Evolutionary conservation across 1,140 invertebrate species (phyloP).

Genomic region (Drosophila mauritiana): DNA sequence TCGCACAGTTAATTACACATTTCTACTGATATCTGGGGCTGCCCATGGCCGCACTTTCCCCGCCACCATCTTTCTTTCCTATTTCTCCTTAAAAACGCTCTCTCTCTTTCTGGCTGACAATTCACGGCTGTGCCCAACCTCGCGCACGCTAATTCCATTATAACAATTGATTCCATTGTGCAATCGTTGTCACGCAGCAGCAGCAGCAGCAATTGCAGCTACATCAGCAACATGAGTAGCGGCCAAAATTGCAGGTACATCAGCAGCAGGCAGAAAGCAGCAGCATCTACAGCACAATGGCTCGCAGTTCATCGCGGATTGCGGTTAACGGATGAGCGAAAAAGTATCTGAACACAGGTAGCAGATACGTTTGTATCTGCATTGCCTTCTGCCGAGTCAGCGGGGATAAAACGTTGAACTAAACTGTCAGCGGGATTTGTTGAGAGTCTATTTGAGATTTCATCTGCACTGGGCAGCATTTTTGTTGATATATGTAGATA

Average conservation of each 20-base stretch:
- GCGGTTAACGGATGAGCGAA: constrained; percentile 63
- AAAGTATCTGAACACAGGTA: constrained; percentile 43
- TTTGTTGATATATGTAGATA: background rate
- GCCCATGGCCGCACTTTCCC: constrained; percentile 5
- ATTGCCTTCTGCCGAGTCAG: constrained; percentile 58
- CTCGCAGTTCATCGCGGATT: constrained; percentile 50
- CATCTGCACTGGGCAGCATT: constrained; percentile 29
- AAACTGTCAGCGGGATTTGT: constrained; percentile 14
- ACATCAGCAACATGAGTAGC: constrained; percentile 19
- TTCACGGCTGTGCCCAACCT: constrained; percentile 35
- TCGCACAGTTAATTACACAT: constrained; percentile 55
- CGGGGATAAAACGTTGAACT: constrained; percentile 5
- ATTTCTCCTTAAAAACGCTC: background rate
- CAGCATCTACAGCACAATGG: constrained; percentile 41
- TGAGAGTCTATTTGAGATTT: constrained; percentile 1
- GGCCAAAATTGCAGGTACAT: constrained; percentile 24
- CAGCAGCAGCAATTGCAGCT: constrained; percentile 32
- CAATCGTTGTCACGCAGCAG: constrained; percentile 76
- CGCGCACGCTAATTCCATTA: constrained; percentile 77
- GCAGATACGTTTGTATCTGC: constrained; percentile 53
- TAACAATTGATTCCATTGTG: constrained; percentile 83
- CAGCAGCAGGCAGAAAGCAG: constrained; percentile 1
- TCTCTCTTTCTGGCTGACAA: constrained; percentile 28
- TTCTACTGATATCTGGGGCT: constrained; percentile 48
- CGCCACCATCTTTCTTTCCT: constrained; percentile 5